phyloP scores from a whole-genome alignment of 2,888 invertebrate species.

The Harpagoxenus sublaevis region DNA sequence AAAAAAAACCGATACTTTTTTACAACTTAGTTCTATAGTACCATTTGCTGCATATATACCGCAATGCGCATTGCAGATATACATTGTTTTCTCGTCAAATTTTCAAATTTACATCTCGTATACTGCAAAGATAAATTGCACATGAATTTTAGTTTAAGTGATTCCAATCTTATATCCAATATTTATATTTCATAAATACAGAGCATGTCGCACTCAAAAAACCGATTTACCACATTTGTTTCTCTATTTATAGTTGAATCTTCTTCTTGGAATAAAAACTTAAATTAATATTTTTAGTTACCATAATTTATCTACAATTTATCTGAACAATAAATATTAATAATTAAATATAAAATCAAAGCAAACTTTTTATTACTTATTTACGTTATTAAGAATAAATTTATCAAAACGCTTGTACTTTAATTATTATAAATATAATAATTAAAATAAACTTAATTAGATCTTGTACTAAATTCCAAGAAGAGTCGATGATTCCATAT shows the following conservation, averaged over 20 bases:
- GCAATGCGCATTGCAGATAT: constrained; percentile 35
- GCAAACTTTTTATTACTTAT: neutral
- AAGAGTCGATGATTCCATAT: neutral
- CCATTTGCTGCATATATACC: neutral
- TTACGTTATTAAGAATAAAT: neutral
- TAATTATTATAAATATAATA: neutral
- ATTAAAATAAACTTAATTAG: constrained; percentile 7
- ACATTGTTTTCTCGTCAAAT: neutral
- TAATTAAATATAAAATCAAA: neutral
- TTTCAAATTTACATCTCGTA: constrained; percentile 7
- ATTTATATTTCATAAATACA: constrained; percentile 14
- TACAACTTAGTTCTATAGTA: neutral
- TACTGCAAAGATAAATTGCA: neutral
- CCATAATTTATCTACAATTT: neutral
- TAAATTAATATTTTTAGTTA: constrained; percentile 6
- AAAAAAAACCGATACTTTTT: neutral
- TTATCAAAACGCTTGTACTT: neutral
- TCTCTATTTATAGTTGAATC: neutral
- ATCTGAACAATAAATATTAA: neutral
- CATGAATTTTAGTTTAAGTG: neutral
- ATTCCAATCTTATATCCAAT: neutral
- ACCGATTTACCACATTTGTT: neutral
- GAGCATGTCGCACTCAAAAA: neutral
- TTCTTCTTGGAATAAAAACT: neutral
- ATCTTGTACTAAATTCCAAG: neutral